Percentiles rank a stretch among this genome's conserved stretches.
These are phyloP conservation scores for Dysdera silvatica DNA, from an alignment of 1,140 invertebrate genomes.

Conservation along the genomic window DNA sequence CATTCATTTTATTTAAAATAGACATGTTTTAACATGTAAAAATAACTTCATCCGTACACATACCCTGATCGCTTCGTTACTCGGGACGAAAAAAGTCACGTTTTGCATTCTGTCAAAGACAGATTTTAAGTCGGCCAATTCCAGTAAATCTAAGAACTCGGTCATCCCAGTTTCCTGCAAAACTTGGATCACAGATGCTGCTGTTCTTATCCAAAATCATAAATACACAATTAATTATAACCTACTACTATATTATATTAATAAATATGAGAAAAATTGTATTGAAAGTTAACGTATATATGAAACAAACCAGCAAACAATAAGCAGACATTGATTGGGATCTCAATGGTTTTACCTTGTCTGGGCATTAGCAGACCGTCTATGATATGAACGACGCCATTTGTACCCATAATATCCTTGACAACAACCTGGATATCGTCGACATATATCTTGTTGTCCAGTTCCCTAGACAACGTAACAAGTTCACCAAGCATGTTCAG, in stretches of 20 bases:
- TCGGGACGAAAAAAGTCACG: constrained; percentile 50
- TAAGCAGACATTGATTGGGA: too few relatives aligned
- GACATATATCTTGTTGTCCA: constrained; percentile 48
- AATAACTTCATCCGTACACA: background rate
- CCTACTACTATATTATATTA: too few relatives aligned
- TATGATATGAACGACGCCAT: constrained; percentile 52
- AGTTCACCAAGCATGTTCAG: constrained; percentile 50
- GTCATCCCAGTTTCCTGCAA: constrained; percentile 41
- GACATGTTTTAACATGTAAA: too few relatives aligned
- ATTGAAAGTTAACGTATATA: too few relatives aligned
- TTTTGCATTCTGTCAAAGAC: constrained; percentile 44
- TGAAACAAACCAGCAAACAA: too few relatives aligned
- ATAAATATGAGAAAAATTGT: too few relatives aligned
- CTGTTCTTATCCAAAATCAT: background rate
- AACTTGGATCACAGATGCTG: constrained; percentile 28
- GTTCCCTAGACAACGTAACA: constrained; percentile 49
- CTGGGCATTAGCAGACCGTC: constrained; percentile 45
- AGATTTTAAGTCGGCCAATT: constrained; percentile 43
- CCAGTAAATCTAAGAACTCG: constrained; percentile 44
- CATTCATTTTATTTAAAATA: too few relatives aligned
- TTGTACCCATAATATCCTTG: constrained; percentile 48
- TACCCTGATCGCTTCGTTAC: constrained; percentile 44
- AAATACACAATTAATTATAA: too few relatives aligned
- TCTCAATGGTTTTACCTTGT: constrained; percentile 9
- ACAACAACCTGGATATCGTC: constrained; percentile 45